Evolutionary conservation across 2,797 vertebrate species (phyloP).

Genomic region (Pyrrhura leucotis): DNA sequence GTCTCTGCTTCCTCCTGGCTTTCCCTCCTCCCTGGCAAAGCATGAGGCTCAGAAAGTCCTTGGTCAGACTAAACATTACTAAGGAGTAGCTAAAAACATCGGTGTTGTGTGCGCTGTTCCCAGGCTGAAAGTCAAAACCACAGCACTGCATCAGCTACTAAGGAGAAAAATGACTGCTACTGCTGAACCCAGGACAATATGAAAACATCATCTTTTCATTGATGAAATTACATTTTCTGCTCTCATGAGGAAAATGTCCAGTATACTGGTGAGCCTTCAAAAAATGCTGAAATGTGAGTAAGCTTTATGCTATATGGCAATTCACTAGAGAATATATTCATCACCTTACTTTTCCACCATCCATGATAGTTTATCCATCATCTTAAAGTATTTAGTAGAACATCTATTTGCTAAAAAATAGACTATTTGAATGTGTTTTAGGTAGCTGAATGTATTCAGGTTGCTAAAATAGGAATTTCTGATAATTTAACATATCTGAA

Average conservation of each 20-base stretch:
- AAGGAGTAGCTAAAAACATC: no score
- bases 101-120: no score
- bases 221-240: background rate
- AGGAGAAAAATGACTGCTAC: no score
- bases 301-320: background rate
- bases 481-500: background rate
- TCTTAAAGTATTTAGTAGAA: background rate
- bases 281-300: background rate
- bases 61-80: no score
- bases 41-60: no score
- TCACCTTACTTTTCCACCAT: background rate
- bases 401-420: background rate
- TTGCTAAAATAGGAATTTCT: background rate
- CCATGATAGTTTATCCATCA: background rate
- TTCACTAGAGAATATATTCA: background rate
- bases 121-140: no score
- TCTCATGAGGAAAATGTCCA: background rate
- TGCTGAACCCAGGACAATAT: background rate
- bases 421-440: background rate
- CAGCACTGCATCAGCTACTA: no score
- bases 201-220: conserved; percentile 4
- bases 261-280: background rate
- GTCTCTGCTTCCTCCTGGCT: no score
- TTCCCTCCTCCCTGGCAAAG: no score
- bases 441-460: background rate